Conservation (phyloP, 2,888 invertebrate species). For the Brachynemurus nebulosus region DNA sequence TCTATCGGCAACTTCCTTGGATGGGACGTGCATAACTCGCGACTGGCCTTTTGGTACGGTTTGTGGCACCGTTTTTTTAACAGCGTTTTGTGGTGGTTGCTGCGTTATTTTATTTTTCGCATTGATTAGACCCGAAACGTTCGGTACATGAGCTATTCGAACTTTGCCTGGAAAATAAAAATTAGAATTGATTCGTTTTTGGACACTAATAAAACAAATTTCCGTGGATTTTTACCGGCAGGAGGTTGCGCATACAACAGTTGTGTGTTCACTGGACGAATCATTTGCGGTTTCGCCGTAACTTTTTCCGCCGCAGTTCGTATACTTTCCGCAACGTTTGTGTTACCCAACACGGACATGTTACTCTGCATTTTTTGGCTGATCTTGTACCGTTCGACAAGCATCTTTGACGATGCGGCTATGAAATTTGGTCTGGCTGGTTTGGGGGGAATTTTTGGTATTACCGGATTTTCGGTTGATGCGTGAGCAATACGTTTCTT, state of each 20-base stretch:
- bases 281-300: not conserved
- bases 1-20: constrained; percentile 25
- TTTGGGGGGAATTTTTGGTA: constrained; percentile 1
- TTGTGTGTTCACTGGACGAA: not conserved
- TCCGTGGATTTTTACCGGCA: too few species aligned
- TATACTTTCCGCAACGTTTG: not conserved
- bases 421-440: not conserved
- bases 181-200: too few species aligned
- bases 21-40: not conserved
- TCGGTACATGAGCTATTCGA: constrained; percentile 9
- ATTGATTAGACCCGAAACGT: constrained; percentile 1
- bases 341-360: not conserved
- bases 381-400: not conserved
- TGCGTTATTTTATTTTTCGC: not conserved
- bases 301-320: not conserved
- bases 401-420: not conserved
- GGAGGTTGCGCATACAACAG: not conserved
- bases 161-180: not conserved
- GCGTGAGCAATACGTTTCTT: not conserved
- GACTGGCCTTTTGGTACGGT: not conserved
- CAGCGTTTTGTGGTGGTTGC: not conserved
- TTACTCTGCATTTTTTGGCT: not conserved
- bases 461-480: not conserved
- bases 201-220: too few species aligned
- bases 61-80: not conserved